phyloP scores from a whole-genome alignment of 35 echinoderm and acorn worm genomes.

The Ophiothrix spiculata region DNA sequence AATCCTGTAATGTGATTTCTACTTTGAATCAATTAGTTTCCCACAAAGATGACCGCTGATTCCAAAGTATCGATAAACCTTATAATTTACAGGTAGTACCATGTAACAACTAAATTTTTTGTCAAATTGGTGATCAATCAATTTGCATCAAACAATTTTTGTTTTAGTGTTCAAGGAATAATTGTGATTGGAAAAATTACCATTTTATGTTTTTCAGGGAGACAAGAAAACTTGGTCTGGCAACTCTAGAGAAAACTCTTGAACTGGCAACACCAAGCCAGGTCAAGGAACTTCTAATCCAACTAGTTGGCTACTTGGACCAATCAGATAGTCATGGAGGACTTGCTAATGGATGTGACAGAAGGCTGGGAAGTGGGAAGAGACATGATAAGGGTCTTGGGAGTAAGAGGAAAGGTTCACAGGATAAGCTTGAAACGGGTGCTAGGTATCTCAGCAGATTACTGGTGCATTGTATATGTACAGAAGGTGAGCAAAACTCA shows the following conservation, averaged over 20 bases:
- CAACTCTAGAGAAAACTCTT: background rate
- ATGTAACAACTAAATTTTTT: no score
- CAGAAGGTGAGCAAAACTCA: constrained; percentile 43
- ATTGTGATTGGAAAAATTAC: no score
- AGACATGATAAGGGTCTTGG: background rate
- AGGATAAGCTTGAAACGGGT: background rate
- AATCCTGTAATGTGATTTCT: no score
- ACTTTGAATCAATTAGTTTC: no score
- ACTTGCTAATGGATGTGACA: background rate
- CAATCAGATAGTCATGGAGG: background rate
- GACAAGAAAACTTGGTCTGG: constrained; percentile 1
- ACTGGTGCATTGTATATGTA: constrained; percentile 16
- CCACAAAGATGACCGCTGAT: no score
- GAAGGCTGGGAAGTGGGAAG: background rate
- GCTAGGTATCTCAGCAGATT: background rate
- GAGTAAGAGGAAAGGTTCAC: constrained; percentile 5
- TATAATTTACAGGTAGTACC: no score
- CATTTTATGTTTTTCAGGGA: background rate
- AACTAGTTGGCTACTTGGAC: background rate
- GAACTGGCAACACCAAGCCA: background rate
- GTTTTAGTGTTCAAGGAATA: no score
- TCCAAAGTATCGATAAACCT: no score
- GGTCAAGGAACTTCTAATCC: constrained; percentile 3
- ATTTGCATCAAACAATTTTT: no score
- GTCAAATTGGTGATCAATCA: no score